phyloP scores from a whole-genome alignment of 2,888 invertebrate species.

The Syritta pipiens region DNA sequence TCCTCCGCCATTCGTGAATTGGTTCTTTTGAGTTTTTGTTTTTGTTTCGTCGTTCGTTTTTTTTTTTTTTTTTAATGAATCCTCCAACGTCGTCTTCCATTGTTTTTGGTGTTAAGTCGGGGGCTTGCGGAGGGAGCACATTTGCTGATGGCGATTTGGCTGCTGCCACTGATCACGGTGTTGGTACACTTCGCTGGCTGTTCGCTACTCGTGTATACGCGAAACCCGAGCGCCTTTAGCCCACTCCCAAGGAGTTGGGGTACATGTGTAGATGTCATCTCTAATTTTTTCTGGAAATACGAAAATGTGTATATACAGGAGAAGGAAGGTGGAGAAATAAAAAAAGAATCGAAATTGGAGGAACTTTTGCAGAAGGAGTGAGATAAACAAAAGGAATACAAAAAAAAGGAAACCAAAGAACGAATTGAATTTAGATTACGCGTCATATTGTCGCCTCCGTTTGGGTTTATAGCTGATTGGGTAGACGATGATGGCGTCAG shows the following conservation, averaged over 20 bases:
- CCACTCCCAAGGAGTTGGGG: slow-evolving; percentile 58
- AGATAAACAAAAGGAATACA: slow-evolving; percentile 5
- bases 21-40: slow-evolving; percentile 36
- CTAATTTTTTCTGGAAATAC: slow-evolving; percentile 52
- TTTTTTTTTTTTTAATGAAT: slow-evolving; percentile 35
- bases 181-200: slow-evolving; percentile 65
- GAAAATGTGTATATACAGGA: slow-evolving; percentile 56
- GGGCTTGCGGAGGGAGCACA: slow-evolving; percentile 5
- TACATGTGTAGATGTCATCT: slow-evolving; percentile 70
- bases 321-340: slow-evolving; percentile 30
- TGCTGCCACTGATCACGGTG: slow-evolving; percentile 66
- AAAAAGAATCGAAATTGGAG: neutral
- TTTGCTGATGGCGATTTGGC: slow-evolving; percentile 53
- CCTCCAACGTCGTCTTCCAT: slow-evolving; percentile 38
- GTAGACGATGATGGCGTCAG: slow-evolving; percentile 21
- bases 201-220: slow-evolving; percentile 64
- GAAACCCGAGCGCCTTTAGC: slow-evolving; percentile 43
- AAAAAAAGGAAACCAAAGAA: slow-evolving; percentile 41
- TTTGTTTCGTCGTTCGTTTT: slow-evolving; percentile 3
- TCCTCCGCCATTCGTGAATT: slow-evolving; percentile 24
- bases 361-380: slow-evolving; percentile 7
- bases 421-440: slow-evolving; percentile 72
- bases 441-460: slow-evolving; percentile 73
- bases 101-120: slow-evolving; percentile 64
- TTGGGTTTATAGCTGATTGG: slow-evolving; percentile 68